These are phyloP conservation scores for Bufo bufo DNA, from an alignment of 2,113 vertebrate species.

Conservation along the genomic window DNA sequence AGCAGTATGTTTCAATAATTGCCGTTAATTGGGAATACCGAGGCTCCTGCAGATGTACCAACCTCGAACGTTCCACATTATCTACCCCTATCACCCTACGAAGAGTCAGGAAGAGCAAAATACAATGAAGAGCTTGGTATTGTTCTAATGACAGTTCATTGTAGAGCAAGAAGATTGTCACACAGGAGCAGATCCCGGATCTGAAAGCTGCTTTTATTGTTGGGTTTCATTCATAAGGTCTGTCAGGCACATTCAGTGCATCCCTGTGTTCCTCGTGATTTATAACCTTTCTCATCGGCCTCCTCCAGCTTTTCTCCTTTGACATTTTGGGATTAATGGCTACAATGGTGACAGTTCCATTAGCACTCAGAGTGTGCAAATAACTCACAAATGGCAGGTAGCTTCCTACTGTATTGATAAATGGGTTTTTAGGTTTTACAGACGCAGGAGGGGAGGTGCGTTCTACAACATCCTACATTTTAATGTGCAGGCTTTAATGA, in stretches of 20 bases:
- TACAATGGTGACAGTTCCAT: conserved; percentile 68
- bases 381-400: conserved; percentile 72
- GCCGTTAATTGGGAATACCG: background rate
- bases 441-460: conserved; percentile 49
- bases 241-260: conserved; percentile 68
- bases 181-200: conserved; percentile 61
- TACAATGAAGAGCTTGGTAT: background rate
- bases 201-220: conserved; percentile 63
- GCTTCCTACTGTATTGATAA: conserved; percentile 73
- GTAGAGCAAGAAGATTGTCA: conserved; percentile 40
- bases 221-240: conserved; percentile 70
- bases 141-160: conserved; percentile 18
- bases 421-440: conserved; percentile 63
- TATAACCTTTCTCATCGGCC: conserved; percentile 68
- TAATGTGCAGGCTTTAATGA: conserved; percentile 49
- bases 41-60: background rate
- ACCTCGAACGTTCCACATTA: background rate
- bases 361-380: conserved; percentile 68
- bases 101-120: background rate
- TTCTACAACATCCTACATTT: conserved; percentile 55
- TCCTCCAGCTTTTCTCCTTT: conserved; percentile 68
- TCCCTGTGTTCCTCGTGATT: conserved; percentile 68
- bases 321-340: conserved; percentile 68
- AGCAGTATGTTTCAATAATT: conserved; percentile 19
- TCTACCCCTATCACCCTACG: background rate